Base-by-base conservation (phyloP, 2,797 vertebrate species). In the Propithecus perrieri region DNA sequence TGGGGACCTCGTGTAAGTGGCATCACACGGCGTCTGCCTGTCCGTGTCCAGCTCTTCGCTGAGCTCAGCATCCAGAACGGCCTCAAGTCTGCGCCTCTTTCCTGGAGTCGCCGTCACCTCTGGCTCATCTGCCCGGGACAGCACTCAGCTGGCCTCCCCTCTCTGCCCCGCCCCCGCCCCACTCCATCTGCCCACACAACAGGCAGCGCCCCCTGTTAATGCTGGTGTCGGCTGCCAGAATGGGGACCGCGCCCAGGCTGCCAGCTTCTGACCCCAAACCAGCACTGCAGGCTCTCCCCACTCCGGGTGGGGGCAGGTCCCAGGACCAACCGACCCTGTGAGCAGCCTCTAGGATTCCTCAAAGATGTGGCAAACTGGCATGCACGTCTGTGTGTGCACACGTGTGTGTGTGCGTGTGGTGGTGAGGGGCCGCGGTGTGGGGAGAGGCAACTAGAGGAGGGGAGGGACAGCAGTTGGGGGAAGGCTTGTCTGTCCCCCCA, bases 401-500 rank as follows among this genome's bases (percentile, higher is more conserved):
- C 3, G n/a, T 7, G 17, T 22, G 17, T 6, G 1, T 22, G 2
- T 18, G 22, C 6, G 0, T 14, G 41, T 11, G 22, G 41, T 6
- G 22, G 2, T 61, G 72, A 43, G 72, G 17, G 18, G 33, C 41
- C 13, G 43, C 22, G 28, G 33, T 57, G 46, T 61, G 43, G n/a
- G 59, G 69, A 59, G 15, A 30, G 22, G 22, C 33, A 48, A 53
- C 65, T 46, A 35, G 65, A 24, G 65, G n/a, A 46, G 28, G 6
- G 38, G 65, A 59, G 15, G 38, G 33, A 7, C 15, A 12, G 53
- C 7, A 38, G 78, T 30, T 30, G 55, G 26, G 41, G 26, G 26
- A 33, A 38, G 12, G n/a, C 33, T 61, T n/a, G 43, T 17, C 38
- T 50, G 22, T 26, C 26, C n/a, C 81, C 15, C 55, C 30, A 17